These are phyloP conservation scores for Panurus biarmicus DNA, from an alignment of 2,113 vertebrate species.

Conservation along the genomic window DNA sequence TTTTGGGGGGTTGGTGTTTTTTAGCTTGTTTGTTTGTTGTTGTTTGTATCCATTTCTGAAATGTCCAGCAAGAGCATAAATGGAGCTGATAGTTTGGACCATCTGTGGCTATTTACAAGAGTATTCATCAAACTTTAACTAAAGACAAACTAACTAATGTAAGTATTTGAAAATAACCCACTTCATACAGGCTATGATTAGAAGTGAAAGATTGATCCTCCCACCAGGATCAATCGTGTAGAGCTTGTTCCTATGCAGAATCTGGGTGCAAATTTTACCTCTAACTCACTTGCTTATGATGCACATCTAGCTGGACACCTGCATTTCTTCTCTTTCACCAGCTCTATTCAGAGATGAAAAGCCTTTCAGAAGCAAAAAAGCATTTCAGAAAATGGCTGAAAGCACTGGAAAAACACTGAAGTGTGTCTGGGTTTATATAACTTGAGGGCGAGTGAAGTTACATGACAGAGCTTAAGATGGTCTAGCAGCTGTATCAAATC, in stretches of 20 bases:
- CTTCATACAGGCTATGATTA: background rate
- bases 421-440: background rate
- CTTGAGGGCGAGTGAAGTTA: background rate
- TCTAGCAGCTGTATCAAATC: background rate
- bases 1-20: background rate
- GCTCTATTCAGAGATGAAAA: background rate
- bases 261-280: background rate
- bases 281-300: background rate
- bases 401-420: background rate
- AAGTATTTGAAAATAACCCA: background rate
- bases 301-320: background rate
- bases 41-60: background rate
- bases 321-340: background rate
- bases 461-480: background rate
- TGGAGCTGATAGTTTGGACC: background rate
- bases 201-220: background rate
- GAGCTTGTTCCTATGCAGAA: background rate
- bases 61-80: background rate
- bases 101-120: background rate
- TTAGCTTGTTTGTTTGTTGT: background rate
- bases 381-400: background rate
- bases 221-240: background rate
- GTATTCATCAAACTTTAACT: background rate
- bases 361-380: background rate
- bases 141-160: background rate